Conservation (phyloP, 2,888 invertebrate genomes). For the Diadegma fenestrale region DNA sequence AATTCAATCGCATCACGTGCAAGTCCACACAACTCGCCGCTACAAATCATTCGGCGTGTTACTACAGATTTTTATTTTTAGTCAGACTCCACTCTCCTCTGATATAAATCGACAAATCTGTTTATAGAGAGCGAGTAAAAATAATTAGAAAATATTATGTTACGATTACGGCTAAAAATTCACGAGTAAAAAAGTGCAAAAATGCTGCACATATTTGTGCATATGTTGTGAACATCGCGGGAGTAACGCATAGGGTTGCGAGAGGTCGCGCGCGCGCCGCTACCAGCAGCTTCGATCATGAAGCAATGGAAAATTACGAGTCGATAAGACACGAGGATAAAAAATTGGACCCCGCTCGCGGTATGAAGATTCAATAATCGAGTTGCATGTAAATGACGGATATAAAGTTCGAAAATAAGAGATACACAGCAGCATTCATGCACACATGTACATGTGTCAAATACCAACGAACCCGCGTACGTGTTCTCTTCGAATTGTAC, state of each 20-base stretch:
- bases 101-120: not conserved
- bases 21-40: no score
- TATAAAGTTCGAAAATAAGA: conserved; percentile 56
- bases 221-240: conserved; percentile 24
- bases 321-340: conserved; percentile 67
- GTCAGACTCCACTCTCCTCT: no score
- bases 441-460: not conserved
- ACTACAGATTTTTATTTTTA: no score
- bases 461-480: not conserved
- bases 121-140: not conserved
- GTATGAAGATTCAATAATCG: conserved; percentile 66
- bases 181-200: conserved; percentile 17
- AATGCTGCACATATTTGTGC: conserved; percentile 7
- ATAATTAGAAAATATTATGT: not conserved
- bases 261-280: conserved; percentile 54
- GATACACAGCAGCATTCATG: conserved; percentile 42
- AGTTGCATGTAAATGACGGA: conserved; percentile 42
- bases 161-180: not conserved
- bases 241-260: conserved; percentile 43
- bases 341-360: conserved; percentile 51
- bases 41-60: no score
- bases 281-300: conserved; percentile 31
- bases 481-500: not conserved
- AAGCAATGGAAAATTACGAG: conserved; percentile 72
- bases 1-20: no score